Evolutionary conservation across 1,140 invertebrate genomes (phyloP), one percentile per base, ranked within the genome.

Genomic region (Hyphantria cunea): DNA sequence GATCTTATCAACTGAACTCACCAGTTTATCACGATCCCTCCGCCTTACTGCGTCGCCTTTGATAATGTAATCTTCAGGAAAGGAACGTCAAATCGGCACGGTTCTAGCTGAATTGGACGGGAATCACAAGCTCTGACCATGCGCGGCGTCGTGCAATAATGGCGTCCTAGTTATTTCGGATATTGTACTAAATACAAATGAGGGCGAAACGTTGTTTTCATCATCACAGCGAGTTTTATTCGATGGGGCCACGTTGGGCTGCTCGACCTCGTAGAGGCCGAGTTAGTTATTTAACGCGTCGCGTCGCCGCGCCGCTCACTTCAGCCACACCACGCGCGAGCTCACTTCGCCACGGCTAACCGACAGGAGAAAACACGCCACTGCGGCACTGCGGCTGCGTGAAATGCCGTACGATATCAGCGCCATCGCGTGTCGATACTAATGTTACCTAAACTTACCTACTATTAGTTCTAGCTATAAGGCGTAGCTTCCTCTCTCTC

Each of bases 141-240:
- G n/a, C n/a, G 75, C 81, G 79, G 82, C 72, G 80, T 79, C 86
- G 84, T 82, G 86, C 82, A 84, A 77, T 87, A 82, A 89, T 82
- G 74, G 77, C 81, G 86, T 74, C 84, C 86, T 81, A 89, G 86
- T 87, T 89, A 89, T 89, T 89, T 89, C 74, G 82, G 86, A 84
- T 89, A 69, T 74, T 78, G 86, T 80, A 82, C 86, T 84, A 89
- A 76, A 82, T 86, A 65, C 52, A 52, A 83, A 83, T 84, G 83
- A 87, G 86, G 86, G 78, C 84, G 76, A 74, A 80, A 79, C 76
- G 75, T 78, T 65, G 82, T 84, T 86, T 84, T 85, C 84, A 86
- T 89, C 82, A 86, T 78, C 78, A 78, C 71, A 74, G 71, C 71
- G 70, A 69, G 74, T 83, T 84, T 86, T 76, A 80, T 82, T 79